phyloP scores from a whole-genome alignment of 1,140 invertebrate genomes.

The Megathymus violae region DNA sequence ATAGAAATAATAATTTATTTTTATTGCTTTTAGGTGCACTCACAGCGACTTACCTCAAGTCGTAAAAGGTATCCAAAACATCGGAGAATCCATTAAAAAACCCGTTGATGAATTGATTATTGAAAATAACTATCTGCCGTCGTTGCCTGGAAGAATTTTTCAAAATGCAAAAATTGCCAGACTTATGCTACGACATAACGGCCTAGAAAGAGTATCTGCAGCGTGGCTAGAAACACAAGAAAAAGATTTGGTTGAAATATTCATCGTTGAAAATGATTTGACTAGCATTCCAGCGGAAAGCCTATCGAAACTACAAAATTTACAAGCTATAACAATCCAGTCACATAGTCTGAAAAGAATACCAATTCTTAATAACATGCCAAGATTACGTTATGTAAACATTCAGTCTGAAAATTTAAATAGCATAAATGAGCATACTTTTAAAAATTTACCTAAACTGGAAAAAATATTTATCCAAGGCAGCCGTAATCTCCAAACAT shows the following conservation, averaged over 20 bases:
- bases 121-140: conserved; percentile 93
- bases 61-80: conserved; percentile 88
- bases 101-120: conserved; percentile 93
- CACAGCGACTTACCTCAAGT: conserved; percentile 92
- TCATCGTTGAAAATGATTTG: conserved; percentile 92
- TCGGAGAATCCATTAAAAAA: conserved; percentile 87
- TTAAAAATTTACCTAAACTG: conserved; percentile 88
- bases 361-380: conserved; percentile 87
- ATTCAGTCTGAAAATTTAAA: conserved; percentile 88
- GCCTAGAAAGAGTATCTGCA: conserved; percentile 90
- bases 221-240: conserved; percentile 92
- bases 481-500: conserved; percentile 85
- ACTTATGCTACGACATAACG: conserved; percentile 92
- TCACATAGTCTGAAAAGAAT: conserved; percentile 89
- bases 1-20: conserved; percentile 33
- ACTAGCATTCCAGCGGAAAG: conserved; percentile 91
- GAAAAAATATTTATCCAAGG: conserved; percentile 90
- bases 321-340: conserved; percentile 92
- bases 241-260: conserved; percentile 90
- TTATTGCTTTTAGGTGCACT: conserved; percentile 88
- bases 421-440: conserved; percentile 88
- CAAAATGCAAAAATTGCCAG: conserved; percentile 89
- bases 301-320: conserved; percentile 88
- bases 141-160: conserved; percentile 91
- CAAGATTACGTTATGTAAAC: conserved; percentile 87